Evolutionary conservation across 2,888 invertebrate species (phyloP).

Genomic region (Diploptera punctata): DNA sequence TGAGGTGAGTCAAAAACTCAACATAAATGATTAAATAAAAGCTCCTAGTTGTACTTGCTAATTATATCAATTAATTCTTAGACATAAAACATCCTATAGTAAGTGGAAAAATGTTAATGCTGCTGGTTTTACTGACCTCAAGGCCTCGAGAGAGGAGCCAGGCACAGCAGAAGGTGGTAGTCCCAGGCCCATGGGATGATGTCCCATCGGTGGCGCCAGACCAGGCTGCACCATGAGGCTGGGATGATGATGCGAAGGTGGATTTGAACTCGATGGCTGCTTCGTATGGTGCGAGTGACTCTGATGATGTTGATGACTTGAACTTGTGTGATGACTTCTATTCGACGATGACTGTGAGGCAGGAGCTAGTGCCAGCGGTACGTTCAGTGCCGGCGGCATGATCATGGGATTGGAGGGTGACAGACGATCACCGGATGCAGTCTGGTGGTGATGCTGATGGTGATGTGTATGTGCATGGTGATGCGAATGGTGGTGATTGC

Average conservation of each 20-base stretch:
- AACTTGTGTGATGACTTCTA: conserved; percentile 24
- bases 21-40: too few relatives aligned
- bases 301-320: conserved; percentile 35
- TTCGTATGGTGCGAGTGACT: conserved; percentile 67
- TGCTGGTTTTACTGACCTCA: too few relatives aligned
- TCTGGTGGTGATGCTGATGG: conserved; percentile 36
- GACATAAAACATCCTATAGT: too few relatives aligned
- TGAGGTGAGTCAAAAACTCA: too few relatives aligned
- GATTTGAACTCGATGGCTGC: conserved; percentile 53
- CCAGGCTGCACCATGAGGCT: conserved; percentile 61
- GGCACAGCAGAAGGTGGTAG: conserved; percentile 54
- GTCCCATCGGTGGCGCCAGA: conserved; percentile 66
- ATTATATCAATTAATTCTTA: too few relatives aligned
- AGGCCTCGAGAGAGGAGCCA: conserved; percentile 71
- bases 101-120: too few relatives aligned
- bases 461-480: conserved; percentile 40
- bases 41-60: too few relatives aligned
- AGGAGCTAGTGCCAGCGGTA: conserved; percentile 28
- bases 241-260: conserved; percentile 33
- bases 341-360: neutral
- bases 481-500: conserved; percentile 65
- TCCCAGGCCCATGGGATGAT: conserved; percentile 53
- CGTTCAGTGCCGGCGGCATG: conserved; percentile 18
- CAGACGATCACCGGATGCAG: conserved; percentile 11
- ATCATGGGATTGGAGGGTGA: conserved; percentile 24